A percentile compares a stretch with the other conserved stretches of the same genome.
Conservation (phyloP, 2,888 invertebrate genomes). For the Lysandra coridon region DNA sequence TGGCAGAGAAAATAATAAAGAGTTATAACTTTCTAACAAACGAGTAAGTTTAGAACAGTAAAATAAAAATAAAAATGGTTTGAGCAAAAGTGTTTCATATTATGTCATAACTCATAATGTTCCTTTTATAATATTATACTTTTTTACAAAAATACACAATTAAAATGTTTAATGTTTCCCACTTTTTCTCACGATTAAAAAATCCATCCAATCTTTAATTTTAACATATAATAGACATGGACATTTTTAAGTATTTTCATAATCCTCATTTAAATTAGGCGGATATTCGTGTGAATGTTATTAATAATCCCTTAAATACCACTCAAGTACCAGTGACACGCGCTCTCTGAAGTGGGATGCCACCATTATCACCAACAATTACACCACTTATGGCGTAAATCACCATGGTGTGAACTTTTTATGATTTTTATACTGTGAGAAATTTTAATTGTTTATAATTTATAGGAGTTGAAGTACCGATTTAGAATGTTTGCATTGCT, state of each 20-base stretch:
- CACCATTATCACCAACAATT: constrained; percentile 5
- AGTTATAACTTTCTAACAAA: too few species aligned
- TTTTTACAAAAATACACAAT: too few species aligned
- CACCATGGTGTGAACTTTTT: constrained; percentile 20
- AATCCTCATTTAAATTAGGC: not conserved
- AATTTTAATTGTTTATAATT: not conserved
- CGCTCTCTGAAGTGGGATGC: not conserved
- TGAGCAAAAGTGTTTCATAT: too few species aligned
- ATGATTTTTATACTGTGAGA: constrained; percentile 24
- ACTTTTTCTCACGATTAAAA: not conserved
- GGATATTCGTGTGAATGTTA: constrained; percentile 19
- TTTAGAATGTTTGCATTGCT: not conserved
- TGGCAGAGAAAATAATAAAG: too few species aligned
- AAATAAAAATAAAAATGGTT: too few species aligned
- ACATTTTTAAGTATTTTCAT: not conserved
- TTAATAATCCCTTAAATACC: constrained; percentile 18
- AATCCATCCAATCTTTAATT: not conserved
- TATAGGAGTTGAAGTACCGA: too few species aligned
- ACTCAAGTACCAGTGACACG: constrained; percentile 10
- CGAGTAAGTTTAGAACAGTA: too few species aligned
- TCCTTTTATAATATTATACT: too few species aligned
- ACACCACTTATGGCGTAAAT: constrained; percentile 1
- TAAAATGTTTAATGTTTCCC: too few species aligned
- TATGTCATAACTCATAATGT: too few species aligned
- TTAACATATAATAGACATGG: not conserved